Conservation (phyloP, 2,113 vertebrate species). For the Mus spicilegus region DNA sequence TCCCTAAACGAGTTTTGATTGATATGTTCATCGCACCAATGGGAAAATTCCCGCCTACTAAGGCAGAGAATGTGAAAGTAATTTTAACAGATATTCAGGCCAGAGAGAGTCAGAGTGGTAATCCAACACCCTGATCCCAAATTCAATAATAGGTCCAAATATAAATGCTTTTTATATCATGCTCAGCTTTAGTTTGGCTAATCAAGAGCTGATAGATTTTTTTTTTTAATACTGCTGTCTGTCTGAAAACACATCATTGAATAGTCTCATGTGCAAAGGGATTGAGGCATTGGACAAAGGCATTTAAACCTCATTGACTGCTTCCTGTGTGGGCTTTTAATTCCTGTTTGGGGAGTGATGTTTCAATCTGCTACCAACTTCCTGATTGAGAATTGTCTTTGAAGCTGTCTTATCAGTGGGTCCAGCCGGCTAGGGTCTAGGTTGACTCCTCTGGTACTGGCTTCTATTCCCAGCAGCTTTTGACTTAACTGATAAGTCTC, state of each 20-base stretch:
- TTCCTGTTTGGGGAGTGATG: neutral
- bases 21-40: neutral
- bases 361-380: conserved; percentile 16
- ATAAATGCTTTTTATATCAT: conserved; percentile 22
- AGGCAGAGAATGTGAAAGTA: neutral
- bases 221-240: neutral
- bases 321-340: neutral
- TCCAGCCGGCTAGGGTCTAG: neutral
- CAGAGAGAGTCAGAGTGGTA: conserved; percentile 34
- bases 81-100: conserved; percentile 27
- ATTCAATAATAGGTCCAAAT: conserved; percentile 30
- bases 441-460: neutral
- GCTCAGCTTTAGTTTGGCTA: neutral
- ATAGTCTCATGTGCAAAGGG: neutral
- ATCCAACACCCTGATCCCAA: conserved; percentile 4
- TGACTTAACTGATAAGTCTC: neutral
- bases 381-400: neutral
- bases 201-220: neutral
- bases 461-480: neutral
- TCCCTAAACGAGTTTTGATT: conserved; percentile 31
- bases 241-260: neutral
- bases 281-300: neutral
- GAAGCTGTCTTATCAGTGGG: neutral
- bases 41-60: neutral
- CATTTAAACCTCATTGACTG: neutral